These are phyloP conservation scores for Perca flavescens DNA, from an alignment of 2,113 vertebrate genomes.

Conservation along the genomic window DNA sequence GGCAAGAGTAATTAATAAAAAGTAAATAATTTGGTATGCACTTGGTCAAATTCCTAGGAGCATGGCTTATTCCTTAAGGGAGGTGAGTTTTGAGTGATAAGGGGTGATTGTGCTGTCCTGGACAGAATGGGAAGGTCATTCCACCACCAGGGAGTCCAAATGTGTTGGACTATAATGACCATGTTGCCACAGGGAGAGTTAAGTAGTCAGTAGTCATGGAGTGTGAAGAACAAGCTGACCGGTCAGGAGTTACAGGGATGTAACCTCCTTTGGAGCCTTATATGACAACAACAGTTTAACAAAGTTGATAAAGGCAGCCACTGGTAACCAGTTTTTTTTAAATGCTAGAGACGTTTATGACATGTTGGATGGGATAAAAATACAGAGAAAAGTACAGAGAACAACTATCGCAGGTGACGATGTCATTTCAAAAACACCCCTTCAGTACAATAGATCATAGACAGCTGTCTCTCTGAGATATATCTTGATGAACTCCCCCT, in stretches of 20 bases:
- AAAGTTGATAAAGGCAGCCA: constrained; percentile 17
- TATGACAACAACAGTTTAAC: constrained; percentile 1
- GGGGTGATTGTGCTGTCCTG: constrained; percentile 8
- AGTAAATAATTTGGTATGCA: not conserved
- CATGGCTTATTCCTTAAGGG: constrained; percentile 9
- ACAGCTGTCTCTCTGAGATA: not conserved
- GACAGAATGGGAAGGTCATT: constrained; percentile 44
- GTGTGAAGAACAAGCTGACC: constrained; percentile 44
- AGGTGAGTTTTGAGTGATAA: constrained; percentile 14
- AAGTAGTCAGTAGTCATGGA: constrained; percentile 22
- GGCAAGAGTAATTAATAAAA: no score
- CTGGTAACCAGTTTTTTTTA: not conserved
- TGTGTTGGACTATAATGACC: constrained; percentile 38
- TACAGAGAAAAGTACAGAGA: not conserved
- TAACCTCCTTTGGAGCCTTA: not conserved
- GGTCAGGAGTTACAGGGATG: constrained; percentile 15
- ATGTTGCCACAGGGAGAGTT: constrained; percentile 47
- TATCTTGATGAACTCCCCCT: not conserved
- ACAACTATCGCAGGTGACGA: constrained; percentile 8
- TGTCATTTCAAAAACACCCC: not conserved
- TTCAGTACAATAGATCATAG: not conserved
- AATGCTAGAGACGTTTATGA: constrained; percentile 2
- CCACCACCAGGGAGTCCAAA: constrained; percentile 35
- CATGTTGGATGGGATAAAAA: constrained; percentile 14
- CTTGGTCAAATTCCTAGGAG: not conserved